phyloP scores from a whole-genome alignment of 2,797 vertebrate species.

The Staurois parvus region DNA sequence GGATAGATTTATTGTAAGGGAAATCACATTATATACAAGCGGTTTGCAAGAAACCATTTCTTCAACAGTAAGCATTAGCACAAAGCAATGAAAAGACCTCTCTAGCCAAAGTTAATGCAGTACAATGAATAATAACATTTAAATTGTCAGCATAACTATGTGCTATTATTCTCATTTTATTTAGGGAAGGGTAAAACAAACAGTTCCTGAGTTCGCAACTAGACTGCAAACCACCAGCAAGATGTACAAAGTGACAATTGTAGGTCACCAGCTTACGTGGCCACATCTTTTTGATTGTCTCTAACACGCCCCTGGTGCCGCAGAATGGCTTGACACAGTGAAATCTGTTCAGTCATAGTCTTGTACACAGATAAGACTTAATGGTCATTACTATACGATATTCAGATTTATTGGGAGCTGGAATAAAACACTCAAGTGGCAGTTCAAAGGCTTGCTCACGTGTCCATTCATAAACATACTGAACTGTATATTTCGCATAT shows the following conservation, averaged over 20 bases:
- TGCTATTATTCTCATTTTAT: background rate
- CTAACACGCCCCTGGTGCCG: background rate
- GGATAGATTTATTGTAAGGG: background rate
- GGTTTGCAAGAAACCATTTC: background rate
- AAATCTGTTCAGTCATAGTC: background rate
- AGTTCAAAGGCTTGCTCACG: too few relatives aligned
- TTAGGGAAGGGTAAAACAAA: background rate
- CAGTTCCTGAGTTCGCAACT: slow-evolving; percentile 24
- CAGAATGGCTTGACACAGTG: slow-evolving; percentile 12
- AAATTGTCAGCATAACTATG: slow-evolving; percentile 13
- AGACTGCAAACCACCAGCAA: background rate
- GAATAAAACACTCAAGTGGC: too few relatives aligned
- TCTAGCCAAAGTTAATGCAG: background rate
- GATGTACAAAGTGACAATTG: background rate
- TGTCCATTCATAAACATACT: too few relatives aligned
- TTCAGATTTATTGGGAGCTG: too few relatives aligned
- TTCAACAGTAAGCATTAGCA: background rate
- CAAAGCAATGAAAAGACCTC: background rate
- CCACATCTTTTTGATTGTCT: slow-evolving; percentile 25
- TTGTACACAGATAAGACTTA: too few relatives aligned
- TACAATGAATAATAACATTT: background rate
- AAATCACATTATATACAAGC: background rate
- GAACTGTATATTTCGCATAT: too few relatives aligned
- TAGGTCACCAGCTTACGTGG: background rate
- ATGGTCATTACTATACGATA: too few relatives aligned